Base-by-base conservation (phyloP, 2,113 vertebrate species). In the Pseudolaguvia tuberculata region DNA sequence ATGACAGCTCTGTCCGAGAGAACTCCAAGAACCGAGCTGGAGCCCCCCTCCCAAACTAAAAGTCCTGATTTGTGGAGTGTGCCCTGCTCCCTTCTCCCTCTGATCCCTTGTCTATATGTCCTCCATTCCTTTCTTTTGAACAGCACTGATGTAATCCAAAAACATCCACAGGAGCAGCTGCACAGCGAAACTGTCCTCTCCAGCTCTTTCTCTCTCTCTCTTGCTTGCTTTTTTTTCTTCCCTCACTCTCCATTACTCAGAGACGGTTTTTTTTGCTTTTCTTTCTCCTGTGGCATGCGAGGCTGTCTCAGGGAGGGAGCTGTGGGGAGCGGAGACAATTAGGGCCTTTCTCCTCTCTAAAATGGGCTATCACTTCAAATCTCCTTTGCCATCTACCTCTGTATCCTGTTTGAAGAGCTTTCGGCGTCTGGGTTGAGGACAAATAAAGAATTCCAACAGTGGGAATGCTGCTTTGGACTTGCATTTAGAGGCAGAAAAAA, bases 91-190 rank as follows among this genome's bases (percentile, higher is more conserved):
- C 82, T 81, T 69, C 79, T 75, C 83, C 73, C 78, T 84, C 79
- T 82, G 75, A 81, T 79, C 78, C 59, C 76, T 80, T 86, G 83
- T 88, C 78, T 81, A 80, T 77, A 82, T 76, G 76, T 75, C 70
- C 85, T 76, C 79, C 79, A 77, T 75, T 81, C 70, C 84, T 87
- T 87, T 86, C 88, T 90, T 90, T 89, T 87, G 87, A 89, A 83
- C 83, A 77, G 85, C 90, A 86, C 92, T 96, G 94, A 97, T 86
- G 87, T 93, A 93, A 94, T 93, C 92, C 75, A 87, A 90, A 93
- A 91, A 91, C 89, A 92, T 92, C 92, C 82, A 85, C 87, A 85
- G 89, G 90, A 92, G 93, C 94, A 95, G 94, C 94, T 96, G 94
- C 93, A 91, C 88, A 88, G 93, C 93, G 90, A 93, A 91, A 93